phyloP scores from a whole-genome alignment of 2,888 invertebrate genomes.

The Orchesella flavescens region DNA sequence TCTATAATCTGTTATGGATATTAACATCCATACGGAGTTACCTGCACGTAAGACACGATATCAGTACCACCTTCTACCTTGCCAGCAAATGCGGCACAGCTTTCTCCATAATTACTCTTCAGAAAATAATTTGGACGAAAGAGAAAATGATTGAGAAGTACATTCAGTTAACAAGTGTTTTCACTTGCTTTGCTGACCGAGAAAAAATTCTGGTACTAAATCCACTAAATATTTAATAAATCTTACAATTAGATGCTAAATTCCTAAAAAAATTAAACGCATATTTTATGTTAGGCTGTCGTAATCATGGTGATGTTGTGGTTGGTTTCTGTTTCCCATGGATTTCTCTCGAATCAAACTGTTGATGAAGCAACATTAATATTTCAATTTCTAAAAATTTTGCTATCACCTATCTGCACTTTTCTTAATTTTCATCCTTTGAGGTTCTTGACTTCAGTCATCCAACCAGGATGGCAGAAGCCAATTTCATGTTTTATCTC shows the following conservation, averaged over 20 bases:
- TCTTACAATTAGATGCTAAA: neutral
- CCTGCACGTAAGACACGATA: conserved; percentile 19
- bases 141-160: neutral
- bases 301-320: no score
- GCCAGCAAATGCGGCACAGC: neutral
- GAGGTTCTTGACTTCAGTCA: neutral
- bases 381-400: neutral
- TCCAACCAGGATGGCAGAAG: neutral
- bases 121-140: neutral
- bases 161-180: neutral
- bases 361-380: neutral
- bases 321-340: neutral
- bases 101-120: neutral
- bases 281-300: no score
- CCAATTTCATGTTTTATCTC: neutral
- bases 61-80: conserved; percentile 14
- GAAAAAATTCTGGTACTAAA: conserved; percentile 1
- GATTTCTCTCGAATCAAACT: neutral
- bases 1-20: neutral
- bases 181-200: neutral
- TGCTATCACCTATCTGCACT: neutral
- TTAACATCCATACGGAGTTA: neutral
- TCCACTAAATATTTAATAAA: neutral
- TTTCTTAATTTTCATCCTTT: neutral
- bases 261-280: neutral